Evolutionary conservation across 2,797 vertebrate genomes (phyloP), one percentile per base, ranked within the genome.

Genomic region (Craterocephalus amniculus): DNA sequence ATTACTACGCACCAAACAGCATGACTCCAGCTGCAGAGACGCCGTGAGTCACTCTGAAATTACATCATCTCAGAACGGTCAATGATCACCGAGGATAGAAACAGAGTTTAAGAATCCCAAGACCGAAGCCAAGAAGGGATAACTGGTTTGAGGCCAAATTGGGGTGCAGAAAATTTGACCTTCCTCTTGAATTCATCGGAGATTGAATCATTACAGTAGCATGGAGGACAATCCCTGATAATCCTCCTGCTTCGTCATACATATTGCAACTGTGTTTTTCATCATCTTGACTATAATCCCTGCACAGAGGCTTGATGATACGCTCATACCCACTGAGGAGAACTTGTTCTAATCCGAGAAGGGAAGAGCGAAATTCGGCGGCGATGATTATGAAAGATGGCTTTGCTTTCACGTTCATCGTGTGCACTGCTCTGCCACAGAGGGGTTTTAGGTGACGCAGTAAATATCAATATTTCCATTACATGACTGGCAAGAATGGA

Each of bases 261-360:
- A 87, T 86, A 86, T 76, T 74, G 69, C 61, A 59, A 74, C 58
- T 32, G 45, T 61, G 78, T 84, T 88, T 87, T 55, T 86, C 87
- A 89, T 92, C 84, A 87, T 88, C 67, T 88, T 83, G 76, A 67
- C 74, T 67, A 40, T 89, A 89, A 92, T 91, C 91, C 80, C 62
- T 38, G 32, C 0, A 18, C 58, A 69, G 70, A 76, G 68, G 81
- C 76, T 78, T 65, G 80, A 74, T 83, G 84, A 90, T 64, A 76
- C 13, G 48, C 63, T 87, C 67, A 68, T 70, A 38, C 54, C 68
- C 56, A 56, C 64, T 55, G 80, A 71, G 67, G 60, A 72, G 56
- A 67, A 68, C 59, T 76, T 70, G 38, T 55, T 70, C 49, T 83
- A 85, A 83, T 87, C 84, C 13, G 31, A 64, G 52, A 51, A 26